phyloP scores from a whole-genome alignment of 2,888 invertebrate species.

The Sepiola atlantica region DNA sequence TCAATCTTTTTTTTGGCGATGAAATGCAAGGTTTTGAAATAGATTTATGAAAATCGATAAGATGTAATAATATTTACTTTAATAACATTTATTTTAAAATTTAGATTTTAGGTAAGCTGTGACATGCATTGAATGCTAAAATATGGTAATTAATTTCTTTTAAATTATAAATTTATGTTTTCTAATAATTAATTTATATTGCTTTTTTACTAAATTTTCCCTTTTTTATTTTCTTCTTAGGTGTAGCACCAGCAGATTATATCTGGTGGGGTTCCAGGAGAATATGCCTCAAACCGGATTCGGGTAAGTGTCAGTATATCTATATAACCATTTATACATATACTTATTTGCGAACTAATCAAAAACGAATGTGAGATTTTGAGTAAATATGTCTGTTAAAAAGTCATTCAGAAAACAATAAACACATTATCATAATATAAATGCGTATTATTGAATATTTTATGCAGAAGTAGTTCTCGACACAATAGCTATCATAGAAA shows the following conservation, averaged over 20 bases:
- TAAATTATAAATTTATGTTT: background rate
- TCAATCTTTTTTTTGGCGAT: no score
- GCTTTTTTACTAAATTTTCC: background rate
- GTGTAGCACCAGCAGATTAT: constrained; percentile 45
- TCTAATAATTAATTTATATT: background rate
- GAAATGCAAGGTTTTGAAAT: no score
- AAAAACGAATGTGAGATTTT: no score
- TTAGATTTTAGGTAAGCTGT: background rate
- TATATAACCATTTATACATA: background rate
- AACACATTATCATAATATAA: no score
- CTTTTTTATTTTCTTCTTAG: background rate
- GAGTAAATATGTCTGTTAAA: no score
- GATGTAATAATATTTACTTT: background rate
- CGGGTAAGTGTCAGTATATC: background rate
- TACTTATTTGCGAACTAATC: no score
- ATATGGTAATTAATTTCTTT: background rate
- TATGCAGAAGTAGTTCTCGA: no score
- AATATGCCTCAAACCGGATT: constrained; percentile 47
- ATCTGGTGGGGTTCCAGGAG: constrained; percentile 47
- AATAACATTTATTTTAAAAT: background rate
- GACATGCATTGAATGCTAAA: background rate
- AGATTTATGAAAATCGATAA: no score
- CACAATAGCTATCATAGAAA: no score
- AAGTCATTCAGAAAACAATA: no score
- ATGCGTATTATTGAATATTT: no score